Evolutionary conservation across 2,888 invertebrate species (phyloP).

Genomic region (Melitaea athalia): DNA sequence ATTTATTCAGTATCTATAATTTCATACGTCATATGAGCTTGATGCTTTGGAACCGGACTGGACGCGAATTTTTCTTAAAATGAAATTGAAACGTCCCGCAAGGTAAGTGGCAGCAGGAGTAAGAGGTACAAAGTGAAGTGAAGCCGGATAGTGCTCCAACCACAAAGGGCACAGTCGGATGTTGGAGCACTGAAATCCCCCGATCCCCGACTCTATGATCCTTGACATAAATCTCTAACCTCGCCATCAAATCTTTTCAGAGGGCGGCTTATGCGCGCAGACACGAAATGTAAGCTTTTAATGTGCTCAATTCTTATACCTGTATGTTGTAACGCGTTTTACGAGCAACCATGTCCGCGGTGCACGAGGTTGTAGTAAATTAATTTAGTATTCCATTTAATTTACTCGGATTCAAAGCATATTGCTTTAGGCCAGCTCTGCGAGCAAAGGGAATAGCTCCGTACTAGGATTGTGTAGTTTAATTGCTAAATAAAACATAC

Average conservation of each 20-base stretch:
- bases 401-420: neutral
- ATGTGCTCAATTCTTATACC: slow-evolving; percentile 65
- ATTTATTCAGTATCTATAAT: neutral
- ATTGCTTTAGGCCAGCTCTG: neutral
- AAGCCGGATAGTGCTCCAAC: slow-evolving; percentile 77
- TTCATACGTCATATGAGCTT: slow-evolving; percentile 31
- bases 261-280: slow-evolving; percentile 73
- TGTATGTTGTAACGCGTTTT: slow-evolving; percentile 46
- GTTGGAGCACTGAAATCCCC: slow-evolving; percentile 77
- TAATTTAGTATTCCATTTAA: neutral
- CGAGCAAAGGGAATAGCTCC: neutral
- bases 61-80: slow-evolving; percentile 67
- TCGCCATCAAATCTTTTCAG: slow-evolving; percentile 81
- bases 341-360: slow-evolving; percentile 38
- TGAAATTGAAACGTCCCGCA: slow-evolving; percentile 78
- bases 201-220: slow-evolving; percentile 79
- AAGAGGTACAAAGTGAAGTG: slow-evolving; percentile 77
- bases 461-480: too few species aligned
- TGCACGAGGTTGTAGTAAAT: slow-evolving; percentile 15
- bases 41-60: slow-evolving; percentile 47
- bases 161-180: slow-evolving; percentile 80
- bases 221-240: slow-evolving; percentile 82
- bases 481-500: neutral
- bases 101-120: slow-evolving; percentile 75
- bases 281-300: slow-evolving; percentile 72